phyloP scores from a whole-genome alignment of 2,797 vertebrate genomes.

The Molothrus aeneus region DNA sequence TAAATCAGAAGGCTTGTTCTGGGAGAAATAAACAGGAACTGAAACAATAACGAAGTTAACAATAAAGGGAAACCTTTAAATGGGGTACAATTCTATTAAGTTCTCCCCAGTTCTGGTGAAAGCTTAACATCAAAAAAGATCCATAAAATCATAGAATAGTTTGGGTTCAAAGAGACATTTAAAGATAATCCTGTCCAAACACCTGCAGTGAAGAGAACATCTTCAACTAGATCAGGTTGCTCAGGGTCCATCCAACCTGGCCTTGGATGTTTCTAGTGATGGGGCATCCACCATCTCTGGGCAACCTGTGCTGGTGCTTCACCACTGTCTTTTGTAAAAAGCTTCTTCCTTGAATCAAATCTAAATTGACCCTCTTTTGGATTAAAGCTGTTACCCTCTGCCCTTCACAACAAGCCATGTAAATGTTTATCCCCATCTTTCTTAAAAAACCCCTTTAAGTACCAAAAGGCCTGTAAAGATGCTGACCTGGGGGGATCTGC shows the following conservation, averaged over 20 bases:
- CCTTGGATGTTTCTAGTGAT: not conserved
- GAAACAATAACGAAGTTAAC: not conserved
- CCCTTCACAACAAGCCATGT: not conserved
- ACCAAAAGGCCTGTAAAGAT: not conserved
- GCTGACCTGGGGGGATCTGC: not conserved
- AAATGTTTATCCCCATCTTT: not conserved
- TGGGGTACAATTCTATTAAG: not conserved
- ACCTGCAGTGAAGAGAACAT: not conserved
- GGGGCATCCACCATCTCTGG: not conserved
- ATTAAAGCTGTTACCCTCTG: not conserved
- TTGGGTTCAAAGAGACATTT: not conserved
- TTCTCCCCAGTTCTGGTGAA: not conserved
- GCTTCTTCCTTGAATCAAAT: not conserved
- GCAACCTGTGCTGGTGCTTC: not conserved
- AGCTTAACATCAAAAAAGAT: not conserved
- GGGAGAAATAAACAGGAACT: slow-evolving; percentile 23
- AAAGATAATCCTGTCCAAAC: not conserved
- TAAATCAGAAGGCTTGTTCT: not conserved
- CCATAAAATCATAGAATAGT: not conserved
- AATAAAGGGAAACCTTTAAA: slow-evolving; percentile 29
- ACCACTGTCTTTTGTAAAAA: not conserved
- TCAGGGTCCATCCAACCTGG: not conserved
- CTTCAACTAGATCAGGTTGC: not conserved
- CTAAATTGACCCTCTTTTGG: not conserved
- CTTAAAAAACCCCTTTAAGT: not conserved